Evolutionary conservation across 2,888 invertebrate genomes (phyloP).

Genomic region (Caenorhabditis panamensis): DNA sequence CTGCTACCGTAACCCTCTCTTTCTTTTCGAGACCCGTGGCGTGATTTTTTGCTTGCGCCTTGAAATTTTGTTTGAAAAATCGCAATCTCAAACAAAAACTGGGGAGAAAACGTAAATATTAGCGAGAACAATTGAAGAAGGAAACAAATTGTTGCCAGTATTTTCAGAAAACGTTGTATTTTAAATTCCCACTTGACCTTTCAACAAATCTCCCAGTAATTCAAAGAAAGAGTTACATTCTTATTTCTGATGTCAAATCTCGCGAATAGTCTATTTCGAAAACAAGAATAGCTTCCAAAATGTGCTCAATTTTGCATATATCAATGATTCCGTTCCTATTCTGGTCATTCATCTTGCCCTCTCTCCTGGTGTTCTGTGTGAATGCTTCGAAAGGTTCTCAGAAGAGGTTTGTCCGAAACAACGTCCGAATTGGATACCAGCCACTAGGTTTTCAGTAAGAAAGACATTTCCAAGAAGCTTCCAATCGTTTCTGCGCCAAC

Average conservation of each 20-base stretch:
- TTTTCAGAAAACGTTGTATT: background rate
- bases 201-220: background rate
- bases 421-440: background rate
- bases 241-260: conserved; percentile 1
- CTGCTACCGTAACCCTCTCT: too few relatives aligned
- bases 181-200: background rate
- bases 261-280: background rate
- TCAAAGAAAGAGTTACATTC: background rate
- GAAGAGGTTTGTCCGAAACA: conserved; percentile 15
- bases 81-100: too few relatives aligned
- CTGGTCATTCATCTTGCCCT: background rate
- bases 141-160: too few relatives aligned
- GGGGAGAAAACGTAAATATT: too few relatives aligned
- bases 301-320: conserved; percentile 34
- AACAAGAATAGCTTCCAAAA: conserved; percentile 5
- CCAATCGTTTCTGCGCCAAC: background rate
- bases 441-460: background rate
- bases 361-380: conserved; percentile 9
- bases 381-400: conserved; percentile 17
- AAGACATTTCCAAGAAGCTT: background rate
- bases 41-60: too few relatives aligned
- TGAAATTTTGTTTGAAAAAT: too few relatives aligned
- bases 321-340: conserved; percentile 41
- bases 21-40: too few relatives aligned
- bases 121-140: too few relatives aligned